Evolutionary conservation across 2,888 invertebrate species (phyloP).

Genomic region (Dendrolimus houi): DNA sequence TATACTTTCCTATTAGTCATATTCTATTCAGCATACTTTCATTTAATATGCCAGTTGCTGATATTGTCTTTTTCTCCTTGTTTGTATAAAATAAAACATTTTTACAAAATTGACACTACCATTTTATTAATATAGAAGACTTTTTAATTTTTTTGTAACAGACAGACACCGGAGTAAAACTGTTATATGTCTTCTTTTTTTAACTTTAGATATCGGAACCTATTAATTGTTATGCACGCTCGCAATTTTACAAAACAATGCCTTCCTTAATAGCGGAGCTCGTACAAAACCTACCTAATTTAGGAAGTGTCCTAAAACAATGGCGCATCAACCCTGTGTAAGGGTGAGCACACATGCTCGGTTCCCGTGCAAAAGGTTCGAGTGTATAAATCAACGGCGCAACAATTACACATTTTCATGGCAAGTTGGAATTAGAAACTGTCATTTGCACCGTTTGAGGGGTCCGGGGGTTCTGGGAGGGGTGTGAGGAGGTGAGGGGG

Average conservation of each 20-base stretch:
- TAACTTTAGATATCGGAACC: no score
- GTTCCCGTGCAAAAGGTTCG: constrained; percentile 53
- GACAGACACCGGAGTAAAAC: no score
- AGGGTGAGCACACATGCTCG: constrained; percentile 38
- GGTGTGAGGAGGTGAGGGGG: constrained; percentile 27
- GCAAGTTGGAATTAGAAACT: constrained; percentile 78
- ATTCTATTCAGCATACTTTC: no score
- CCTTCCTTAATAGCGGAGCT: not conserved
- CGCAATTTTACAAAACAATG: not conserved
- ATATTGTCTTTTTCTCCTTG: no score
- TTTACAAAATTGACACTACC: no score
- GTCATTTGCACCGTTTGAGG: constrained; percentile 76
- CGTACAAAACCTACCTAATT: not conserved
- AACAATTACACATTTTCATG: constrained; percentile 78
- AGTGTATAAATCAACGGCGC: constrained; percentile 74
- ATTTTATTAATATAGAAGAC: no score
- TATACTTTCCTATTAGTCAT: no score
- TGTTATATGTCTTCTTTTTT: no score
- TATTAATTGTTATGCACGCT: not conserved
- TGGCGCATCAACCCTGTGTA: constrained; percentile 21
- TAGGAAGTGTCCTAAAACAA: not conserved
- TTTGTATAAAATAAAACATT: no score
- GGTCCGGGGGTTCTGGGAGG: constrained; percentile 41
- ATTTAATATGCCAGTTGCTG: no score
- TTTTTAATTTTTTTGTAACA: no score